Base-by-base conservation (phyloP, 1,140 invertebrate species). In the Platorchestia sp. region DNA sequence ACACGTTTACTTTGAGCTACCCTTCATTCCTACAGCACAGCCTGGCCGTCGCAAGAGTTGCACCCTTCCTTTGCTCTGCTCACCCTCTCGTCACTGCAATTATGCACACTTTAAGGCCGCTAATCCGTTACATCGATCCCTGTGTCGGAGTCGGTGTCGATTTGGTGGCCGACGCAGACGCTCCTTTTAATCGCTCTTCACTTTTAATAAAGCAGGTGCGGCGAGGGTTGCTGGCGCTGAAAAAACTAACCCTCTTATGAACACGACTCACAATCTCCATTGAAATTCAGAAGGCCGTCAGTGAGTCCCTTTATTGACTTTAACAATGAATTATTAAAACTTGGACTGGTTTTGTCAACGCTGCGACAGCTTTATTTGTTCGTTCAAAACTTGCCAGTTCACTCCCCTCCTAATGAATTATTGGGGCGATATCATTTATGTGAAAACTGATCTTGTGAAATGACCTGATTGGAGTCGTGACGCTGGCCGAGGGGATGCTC, bases 301-400 rank as follows among this genome's bases (percentile, higher is more conserved):
- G 36, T 27, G 14, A 10, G 59, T 27, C 36, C 14, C 59, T 75
- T 75, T 75, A 75, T 75, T 75, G 59, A 75, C 59, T 75, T 75
- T 22, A 75, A 75, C 59, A 75, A 75, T 75, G 59, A 75, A 75
- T 75, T 75, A 75, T 75, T 75, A 75, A 75, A 75, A 75, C 59
- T 75, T 27, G 59, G 59, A 75, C 59, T 75, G 59, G 59, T 75
- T 75, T 75, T 75, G 59, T 75, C 59, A 75, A 75, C 59, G 59
- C 59, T 10, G 59, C 59, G 59, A 75, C 59, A 75, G 59, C 59
- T 75, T 75, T 75, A 75, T 75, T 75, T 75, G 59, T 75, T 75
- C 59, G 14, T 75, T 75, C 3, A 51, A 51, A 75, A 75, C 59
- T 75, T 75, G 59, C 3, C 14, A 10, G 59, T 75, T 75, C 59